Percentiles rank a stretch among this genome's conserved stretches.
Conservation (phyloP, 2,888 invertebrate species). For the Lithodes maja region DNA sequence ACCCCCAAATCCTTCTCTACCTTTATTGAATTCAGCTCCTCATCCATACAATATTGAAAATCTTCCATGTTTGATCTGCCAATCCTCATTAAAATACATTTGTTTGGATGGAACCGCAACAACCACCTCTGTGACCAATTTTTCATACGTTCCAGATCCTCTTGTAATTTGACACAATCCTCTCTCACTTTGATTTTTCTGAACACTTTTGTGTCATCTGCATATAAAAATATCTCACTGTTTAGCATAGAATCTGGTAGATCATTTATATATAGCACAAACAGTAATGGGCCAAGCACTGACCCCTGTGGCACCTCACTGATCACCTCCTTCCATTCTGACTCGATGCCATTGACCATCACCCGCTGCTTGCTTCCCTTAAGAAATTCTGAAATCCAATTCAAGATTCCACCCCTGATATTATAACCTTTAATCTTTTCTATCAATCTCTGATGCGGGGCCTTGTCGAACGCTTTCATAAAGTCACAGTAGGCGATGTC, state of each 20-base stretch:
- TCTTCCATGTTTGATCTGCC: not conserved
- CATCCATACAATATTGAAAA: constrained; percentile 19
- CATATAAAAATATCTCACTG: constrained; percentile 24
- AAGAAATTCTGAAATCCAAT: constrained; percentile 3
- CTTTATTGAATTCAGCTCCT: not conserved
- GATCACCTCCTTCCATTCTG: not conserved
- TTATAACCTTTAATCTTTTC: not conserved
- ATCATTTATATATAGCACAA: constrained; percentile 15
- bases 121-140: constrained; percentile 1
- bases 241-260: not conserved
- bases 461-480: constrained; percentile 6
- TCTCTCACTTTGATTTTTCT: not conserved
- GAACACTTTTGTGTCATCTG: constrained; percentile 19
- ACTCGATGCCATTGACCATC: not conserved
- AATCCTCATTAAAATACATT: constrained; percentile 5
- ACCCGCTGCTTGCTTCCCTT: constrained; percentile 1
- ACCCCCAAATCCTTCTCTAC: constrained; percentile 12
- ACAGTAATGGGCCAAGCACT: constrained; percentile 16
- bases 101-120: constrained; percentile 3
- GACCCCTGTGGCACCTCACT: constrained; percentile 3
- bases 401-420: constrained; percentile 1
- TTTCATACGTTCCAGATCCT: not conserved
- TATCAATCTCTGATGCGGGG: not conserved
- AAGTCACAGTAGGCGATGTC: constrained; percentile 17
- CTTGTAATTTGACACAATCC: not conserved